A percentile compares a stretch with the other conserved stretches of the same genome.
phyloP scores from a whole-genome alignment of 2,888 invertebrate genomes.

The Orthosia incerta region DNA sequence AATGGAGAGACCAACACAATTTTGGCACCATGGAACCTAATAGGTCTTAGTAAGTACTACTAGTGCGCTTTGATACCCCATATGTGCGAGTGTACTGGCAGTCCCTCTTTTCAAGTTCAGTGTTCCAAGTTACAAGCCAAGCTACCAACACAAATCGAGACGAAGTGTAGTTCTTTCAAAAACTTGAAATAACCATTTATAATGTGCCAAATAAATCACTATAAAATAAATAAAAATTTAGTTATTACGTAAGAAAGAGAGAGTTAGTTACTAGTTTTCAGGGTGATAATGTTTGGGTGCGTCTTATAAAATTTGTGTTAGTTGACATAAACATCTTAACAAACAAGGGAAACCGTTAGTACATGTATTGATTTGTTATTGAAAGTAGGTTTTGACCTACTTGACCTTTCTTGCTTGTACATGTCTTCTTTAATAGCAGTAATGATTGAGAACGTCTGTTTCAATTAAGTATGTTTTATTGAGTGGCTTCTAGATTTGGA shows the following conservation, averaged over 20 bases:
- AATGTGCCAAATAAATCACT: not conserved
- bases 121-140: too few relatives aligned
- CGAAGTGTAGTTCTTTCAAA: too few relatives aligned
- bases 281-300: too few relatives aligned
- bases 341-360: not conserved
- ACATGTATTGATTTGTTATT: constrained; percentile 2
- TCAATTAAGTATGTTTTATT: not conserved
- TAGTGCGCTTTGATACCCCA: too few relatives aligned
- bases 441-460: not conserved
- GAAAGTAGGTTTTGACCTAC: not conserved
- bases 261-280: too few relatives aligned
- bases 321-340: not conserved
- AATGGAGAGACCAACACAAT: too few relatives aligned
- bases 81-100: too few relatives aligned
- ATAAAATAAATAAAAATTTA: not conserved
- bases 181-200: too few relatives aligned
- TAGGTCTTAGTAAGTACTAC: too few relatives aligned
- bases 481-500: not conserved
- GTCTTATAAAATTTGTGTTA: not conserved
- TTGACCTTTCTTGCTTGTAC: not conserved
- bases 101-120: too few relatives aligned
- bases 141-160: too few relatives aligned
- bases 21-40: too few relatives aligned
- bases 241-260: not conserved
- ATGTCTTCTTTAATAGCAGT: not conserved